Percentiles rank a stretch among this genome's conserved stretches.
Conservation (phyloP, 2,797 vertebrate genomes). For the Sebastes hubbsi region DNA sequence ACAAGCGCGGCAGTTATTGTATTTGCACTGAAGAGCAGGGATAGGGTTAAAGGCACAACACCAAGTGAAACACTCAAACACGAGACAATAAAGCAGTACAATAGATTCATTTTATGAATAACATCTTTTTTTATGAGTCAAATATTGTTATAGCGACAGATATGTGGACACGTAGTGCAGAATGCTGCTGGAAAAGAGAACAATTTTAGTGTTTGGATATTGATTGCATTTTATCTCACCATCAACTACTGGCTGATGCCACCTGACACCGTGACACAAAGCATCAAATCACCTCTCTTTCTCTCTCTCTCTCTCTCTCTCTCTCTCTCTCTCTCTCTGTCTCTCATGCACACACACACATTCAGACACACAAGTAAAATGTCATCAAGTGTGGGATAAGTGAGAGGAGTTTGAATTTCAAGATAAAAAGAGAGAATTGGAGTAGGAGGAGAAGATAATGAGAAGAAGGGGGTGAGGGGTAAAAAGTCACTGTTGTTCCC, state of each 20-base stretch:
- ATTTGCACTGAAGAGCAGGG: conserved; percentile 5
- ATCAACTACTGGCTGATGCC: conserved; percentile 40
- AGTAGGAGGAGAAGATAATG: conserved; percentile 39
- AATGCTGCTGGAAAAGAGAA: conserved; percentile 26
- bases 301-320: not conserved
- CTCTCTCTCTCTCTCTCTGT: not conserved
- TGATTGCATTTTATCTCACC: conserved; percentile 52
- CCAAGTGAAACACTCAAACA: not conserved
- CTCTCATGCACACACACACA: not conserved
- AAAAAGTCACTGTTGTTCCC: conserved; percentile 52
- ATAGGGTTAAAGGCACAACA: not conserved
- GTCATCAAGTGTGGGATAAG: not conserved
- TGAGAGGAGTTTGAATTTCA: conserved; percentile 18
- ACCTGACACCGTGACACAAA: conserved; percentile 55
- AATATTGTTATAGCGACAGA: conserved; percentile 1
- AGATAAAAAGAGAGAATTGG: conserved; percentile 31
- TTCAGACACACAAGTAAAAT: not conserved
- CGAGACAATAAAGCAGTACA: not conserved
- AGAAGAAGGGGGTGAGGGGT: conserved; percentile 39
- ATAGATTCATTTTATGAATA: conserved; percentile 4
- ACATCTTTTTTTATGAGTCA: not conserved
- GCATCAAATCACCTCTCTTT: conserved; percentile 32
- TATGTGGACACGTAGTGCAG: not conserved
- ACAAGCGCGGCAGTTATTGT: not conserved
- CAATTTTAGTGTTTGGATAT: conserved; percentile 34